phyloP scores from a whole-genome alignment of 2,888 invertebrate species.

The Cerceris ruficornis region DNA sequence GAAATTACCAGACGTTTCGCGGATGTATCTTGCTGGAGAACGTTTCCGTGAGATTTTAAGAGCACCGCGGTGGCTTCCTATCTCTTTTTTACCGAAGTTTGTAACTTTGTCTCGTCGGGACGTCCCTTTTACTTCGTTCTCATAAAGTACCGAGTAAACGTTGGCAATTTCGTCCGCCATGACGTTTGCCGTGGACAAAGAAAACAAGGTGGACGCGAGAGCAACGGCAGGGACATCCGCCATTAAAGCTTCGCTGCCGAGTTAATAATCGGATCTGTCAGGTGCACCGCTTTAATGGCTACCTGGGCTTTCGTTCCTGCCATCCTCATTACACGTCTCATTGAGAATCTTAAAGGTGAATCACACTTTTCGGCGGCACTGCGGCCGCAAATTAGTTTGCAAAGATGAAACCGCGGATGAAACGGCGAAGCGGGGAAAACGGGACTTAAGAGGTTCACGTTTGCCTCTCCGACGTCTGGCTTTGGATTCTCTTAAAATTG shows the following conservation, averaged over 20 bases:
- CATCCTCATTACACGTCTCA: slow-evolving; percentile 29
- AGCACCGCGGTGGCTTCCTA: too few species aligned
- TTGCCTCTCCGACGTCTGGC: background rate
- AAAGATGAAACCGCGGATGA: background rate
- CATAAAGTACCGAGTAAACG: slow-evolving; percentile 24
- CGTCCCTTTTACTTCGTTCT: background rate
- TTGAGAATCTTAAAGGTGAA: slow-evolving; percentile 13
- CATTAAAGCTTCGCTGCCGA: slow-evolving; percentile 38
- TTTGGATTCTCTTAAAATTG: too few species aligned
- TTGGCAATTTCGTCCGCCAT: slow-evolving; percentile 16
- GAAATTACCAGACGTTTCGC: background rate
- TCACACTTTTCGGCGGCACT: slow-evolving; percentile 7
- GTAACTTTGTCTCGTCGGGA: too few species aligned
- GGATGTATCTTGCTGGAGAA: too few species aligned
- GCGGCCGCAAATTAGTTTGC: slow-evolving; percentile 21
- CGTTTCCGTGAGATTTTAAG: too few species aligned
- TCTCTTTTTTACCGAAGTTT: too few species aligned
- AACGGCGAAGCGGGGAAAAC: background rate
- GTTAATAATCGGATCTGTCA: slow-evolving; percentile 49
- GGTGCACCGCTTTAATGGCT: slow-evolving; percentile 36
- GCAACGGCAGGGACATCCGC: slow-evolving; percentile 28
- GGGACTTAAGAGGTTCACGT: background rate
- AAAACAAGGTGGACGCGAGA: slow-evolving; percentile 17
- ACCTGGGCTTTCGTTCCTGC: slow-evolving; percentile 1
- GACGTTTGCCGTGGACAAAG: slow-evolving; percentile 29